phyloP scores from a whole-genome alignment of 2,888 invertebrate genomes.

The Monoplex corrugatus region DNA sequence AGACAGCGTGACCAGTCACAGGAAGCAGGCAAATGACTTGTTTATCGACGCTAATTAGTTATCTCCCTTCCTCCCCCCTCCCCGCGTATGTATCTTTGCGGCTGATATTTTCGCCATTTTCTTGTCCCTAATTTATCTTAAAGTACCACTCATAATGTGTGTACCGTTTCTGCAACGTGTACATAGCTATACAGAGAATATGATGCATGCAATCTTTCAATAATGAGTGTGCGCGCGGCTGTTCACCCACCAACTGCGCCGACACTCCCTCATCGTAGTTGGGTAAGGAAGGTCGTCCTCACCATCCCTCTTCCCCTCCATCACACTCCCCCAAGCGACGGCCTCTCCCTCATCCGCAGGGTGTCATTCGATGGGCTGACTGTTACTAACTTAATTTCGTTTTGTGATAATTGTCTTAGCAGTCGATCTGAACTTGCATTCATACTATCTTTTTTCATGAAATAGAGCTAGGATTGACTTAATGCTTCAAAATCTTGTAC shows the following conservation, averaged over 20 bases:
- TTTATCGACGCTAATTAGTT: conserved; percentile 26
- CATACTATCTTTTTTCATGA: too few relatives aligned
- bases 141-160: not conserved
- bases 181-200: not conserved
- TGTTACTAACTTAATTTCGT: too few relatives aligned
- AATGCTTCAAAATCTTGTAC: too few relatives aligned
- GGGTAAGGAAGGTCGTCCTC: conserved; percentile 21
- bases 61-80: conserved; percentile 32
- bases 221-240: not conserved
- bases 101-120: conserved; percentile 30
- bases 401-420: too few relatives aligned
- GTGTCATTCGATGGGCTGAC: not conserved
- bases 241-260: conserved; percentile 29
- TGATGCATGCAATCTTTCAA: not conserved
- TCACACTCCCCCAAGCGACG: not conserved
- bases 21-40: not conserved
- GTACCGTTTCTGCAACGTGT: not conserved
- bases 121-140: not conserved
- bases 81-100: conserved; percentile 16
- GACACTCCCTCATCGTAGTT: conserved; percentile 13
- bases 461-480: too few relatives aligned
- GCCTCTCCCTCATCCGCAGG: not conserved
- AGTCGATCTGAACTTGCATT: too few relatives aligned
- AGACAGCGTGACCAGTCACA: too few relatives aligned
- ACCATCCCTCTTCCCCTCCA: conserved; percentile 2